These are phyloP conservation scores for Aplysina aerophoba DNA, from an alignment of 37 sponge, comb jelly and placozoan genomes.

Conservation along the genomic window DNA sequence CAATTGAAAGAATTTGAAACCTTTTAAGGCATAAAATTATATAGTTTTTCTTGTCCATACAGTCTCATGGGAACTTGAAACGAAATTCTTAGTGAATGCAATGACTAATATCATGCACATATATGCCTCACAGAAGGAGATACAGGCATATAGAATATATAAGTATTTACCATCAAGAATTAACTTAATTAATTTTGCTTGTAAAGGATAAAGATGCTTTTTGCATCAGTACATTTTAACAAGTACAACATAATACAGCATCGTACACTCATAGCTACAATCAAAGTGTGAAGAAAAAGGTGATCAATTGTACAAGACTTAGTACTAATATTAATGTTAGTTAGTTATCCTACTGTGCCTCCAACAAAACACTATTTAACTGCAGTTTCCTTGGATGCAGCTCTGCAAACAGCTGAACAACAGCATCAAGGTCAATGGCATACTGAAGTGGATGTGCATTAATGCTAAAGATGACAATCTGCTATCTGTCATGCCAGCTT, in stretches of 20 bases:
- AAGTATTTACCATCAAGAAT: background rate
- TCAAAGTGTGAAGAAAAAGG: background rate
- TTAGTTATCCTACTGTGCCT: conserved; percentile 7
- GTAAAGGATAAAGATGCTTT: no score
- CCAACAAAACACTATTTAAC: conserved; percentile 7
- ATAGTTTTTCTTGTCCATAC: background rate
- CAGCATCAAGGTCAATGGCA: conserved; percentile 17
- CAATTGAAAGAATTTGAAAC: background rate
- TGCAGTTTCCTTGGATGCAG: conserved; percentile 47
- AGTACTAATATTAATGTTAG: no score
- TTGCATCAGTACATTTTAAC: no score
- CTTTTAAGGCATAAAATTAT: background rate
- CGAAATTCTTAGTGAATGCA: background rate
- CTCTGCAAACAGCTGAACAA: conserved; percentile 39
- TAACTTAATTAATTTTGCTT: background rate
- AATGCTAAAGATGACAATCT: conserved; percentile 51
- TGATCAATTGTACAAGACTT: background rate
- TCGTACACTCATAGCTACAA: conserved; percentile 2
- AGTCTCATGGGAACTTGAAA: background rate
- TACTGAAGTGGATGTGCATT: conserved; percentile 46
- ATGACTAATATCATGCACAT: background rate
- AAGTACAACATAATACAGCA: conserved; percentile 1
- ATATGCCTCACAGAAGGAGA: background rate
- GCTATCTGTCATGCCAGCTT: conserved; percentile 35
- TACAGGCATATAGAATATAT: conserved; percentile 1